These are phyloP conservation scores for Diploptera punctata DNA, from an alignment of 2,888 invertebrate species.

Conservation along the genomic window DNA sequence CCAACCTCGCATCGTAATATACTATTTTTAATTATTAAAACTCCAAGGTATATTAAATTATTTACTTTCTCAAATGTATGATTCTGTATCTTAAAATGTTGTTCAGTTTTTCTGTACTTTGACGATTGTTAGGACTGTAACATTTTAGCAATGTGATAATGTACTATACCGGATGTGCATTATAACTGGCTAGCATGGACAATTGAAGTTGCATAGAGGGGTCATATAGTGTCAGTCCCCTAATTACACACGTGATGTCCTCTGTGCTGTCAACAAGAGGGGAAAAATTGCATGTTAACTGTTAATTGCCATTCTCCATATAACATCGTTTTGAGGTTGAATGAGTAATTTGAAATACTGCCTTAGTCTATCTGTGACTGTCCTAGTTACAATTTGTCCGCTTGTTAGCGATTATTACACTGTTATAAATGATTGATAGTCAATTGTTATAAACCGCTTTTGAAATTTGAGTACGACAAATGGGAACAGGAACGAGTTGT, in stretches of 20 bases:
- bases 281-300: background rate
- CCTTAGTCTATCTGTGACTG: background rate
- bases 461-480: no score
- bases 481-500: no score
- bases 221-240: background rate
- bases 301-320: background rate
- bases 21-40: no score
- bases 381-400: background rate
- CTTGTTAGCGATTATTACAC: background rate
- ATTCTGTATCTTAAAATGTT: no score
- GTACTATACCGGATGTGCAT: no score
- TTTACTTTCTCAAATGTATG: no score
- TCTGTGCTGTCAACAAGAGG: background rate
- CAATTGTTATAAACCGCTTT: background rate
- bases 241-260: background rate
- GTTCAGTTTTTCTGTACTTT: no score
- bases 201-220: background rate
- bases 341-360: background rate
- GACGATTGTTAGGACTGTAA: no score
- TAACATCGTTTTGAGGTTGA: background rate
- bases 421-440: background rate
- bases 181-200: no score
- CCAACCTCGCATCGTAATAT: no score
- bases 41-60: no score
- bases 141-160: no score